Conservation (phyloP, 2,113 vertebrate genomes). For the Thomomys bottae region DNA sequence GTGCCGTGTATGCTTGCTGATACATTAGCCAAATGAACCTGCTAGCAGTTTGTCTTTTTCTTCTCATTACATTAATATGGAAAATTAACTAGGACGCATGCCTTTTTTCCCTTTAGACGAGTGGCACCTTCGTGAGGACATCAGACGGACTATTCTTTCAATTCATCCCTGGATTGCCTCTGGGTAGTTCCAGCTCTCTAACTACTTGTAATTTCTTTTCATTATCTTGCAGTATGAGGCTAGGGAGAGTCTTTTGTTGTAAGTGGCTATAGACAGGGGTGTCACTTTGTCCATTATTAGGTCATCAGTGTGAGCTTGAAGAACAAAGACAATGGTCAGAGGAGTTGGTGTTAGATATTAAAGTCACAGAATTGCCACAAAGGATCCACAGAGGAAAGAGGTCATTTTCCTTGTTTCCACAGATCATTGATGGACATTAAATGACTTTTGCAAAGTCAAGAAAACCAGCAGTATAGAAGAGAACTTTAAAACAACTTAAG, state of each 20-base stretch:
- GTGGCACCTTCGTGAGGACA: conserved; percentile 72
- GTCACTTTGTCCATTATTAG: conserved; percentile 70
- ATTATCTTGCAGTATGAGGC: conserved; percentile 67
- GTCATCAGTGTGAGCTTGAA: conserved; percentile 67
- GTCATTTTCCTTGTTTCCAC: conserved; percentile 62
- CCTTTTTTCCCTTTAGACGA: conserved; percentile 61
- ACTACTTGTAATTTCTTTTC: conserved; percentile 74
- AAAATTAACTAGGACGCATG: conserved; percentile 78
- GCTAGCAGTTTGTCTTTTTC: conserved; percentile 76
- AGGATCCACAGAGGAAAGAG: conserved; percentile 57
- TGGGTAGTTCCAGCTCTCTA: conserved; percentile 50
- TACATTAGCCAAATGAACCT: conserved; percentile 78
- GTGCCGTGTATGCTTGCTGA: conserved; percentile 46
- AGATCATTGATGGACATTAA: conserved; percentile 56
- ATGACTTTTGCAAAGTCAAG: conserved; percentile 68
- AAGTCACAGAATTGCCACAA: conserved; percentile 72
- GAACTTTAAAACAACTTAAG: conserved; percentile 54
- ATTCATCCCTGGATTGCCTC: conserved; percentile 55
- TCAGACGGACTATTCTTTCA: conserved; percentile 71
- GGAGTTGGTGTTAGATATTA: conserved; percentile 61
- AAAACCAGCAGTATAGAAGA: not conserved
- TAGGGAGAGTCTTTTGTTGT: conserved; percentile 71
- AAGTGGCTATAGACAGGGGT: conserved; percentile 66
- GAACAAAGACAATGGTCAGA: conserved; percentile 61
- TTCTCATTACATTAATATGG: conserved; percentile 75